A percentile compares a stretch with the other conserved stretches of the same genome.
phyloP scores from a whole-genome alignment of 2,888 invertebrate genomes.

The Agrochola circellaris region DNA sequence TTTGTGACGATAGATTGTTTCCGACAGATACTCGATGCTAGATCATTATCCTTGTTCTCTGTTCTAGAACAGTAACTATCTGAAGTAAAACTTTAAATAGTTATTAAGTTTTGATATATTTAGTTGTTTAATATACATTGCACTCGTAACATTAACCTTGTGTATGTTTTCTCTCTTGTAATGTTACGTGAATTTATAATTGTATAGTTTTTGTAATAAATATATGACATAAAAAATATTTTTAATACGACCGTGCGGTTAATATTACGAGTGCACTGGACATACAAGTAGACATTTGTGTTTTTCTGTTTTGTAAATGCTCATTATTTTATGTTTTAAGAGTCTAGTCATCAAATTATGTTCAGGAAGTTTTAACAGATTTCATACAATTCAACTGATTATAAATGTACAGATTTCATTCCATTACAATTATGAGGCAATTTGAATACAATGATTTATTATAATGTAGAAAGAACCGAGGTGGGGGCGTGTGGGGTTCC shows the following conservation, averaged over 20 bases:
- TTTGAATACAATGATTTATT: slow-evolving; percentile 64
- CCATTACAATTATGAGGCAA: slow-evolving; percentile 71
- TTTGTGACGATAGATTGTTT: slow-evolving; percentile 56
- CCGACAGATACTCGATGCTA: slow-evolving; percentile 70
- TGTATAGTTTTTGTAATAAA: slow-evolving; percentile 60
- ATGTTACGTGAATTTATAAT: slow-evolving; percentile 62
- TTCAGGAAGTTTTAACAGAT: slow-evolving; percentile 81
- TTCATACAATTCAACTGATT: slow-evolving; percentile 68
- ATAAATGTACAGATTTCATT: slow-evolving; percentile 73
- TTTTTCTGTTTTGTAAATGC: slow-evolving; percentile 88
- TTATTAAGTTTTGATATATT: slow-evolving; percentile 81
- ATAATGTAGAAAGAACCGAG: slow-evolving; percentile 51
- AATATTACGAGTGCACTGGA: slow-evolving; percentile 73
- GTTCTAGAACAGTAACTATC: slow-evolving; percentile 71
- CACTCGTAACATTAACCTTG: slow-evolving; percentile 79
- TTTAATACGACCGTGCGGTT: slow-evolving; percentile 53
- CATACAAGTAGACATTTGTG: slow-evolving; percentile 74
- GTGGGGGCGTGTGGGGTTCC: slow-evolving; percentile 27
- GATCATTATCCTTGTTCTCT: slow-evolving; percentile 69
- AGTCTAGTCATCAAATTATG: slow-evolving; percentile 90
- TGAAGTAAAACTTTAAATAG: slow-evolving; percentile 83
- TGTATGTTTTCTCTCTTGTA: slow-evolving; percentile 64
- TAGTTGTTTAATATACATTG: slow-evolving; percentile 76
- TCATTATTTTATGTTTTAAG: slow-evolving; percentile 89
- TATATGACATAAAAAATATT: slow-evolving; percentile 61